Evolutionary conservation across 53 echinoderm and acorn worm species (phyloP).

Genomic region (Temnopleurus reevesii): DNA sequence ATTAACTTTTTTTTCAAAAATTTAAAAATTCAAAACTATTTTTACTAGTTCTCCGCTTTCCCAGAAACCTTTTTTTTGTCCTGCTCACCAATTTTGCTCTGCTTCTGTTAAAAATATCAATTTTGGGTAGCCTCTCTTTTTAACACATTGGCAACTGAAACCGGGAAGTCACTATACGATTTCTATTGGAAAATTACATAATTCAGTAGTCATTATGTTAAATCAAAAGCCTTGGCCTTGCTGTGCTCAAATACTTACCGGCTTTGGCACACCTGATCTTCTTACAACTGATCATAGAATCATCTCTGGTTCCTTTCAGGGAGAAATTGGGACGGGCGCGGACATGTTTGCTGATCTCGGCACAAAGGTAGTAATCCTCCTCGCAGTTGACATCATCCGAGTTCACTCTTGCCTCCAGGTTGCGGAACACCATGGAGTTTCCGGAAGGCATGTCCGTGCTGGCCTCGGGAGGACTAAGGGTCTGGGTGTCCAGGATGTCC

Average conservation of each 20-base stretch:
- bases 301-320: slow-evolving; percentile 64
- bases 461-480: slow-evolving; percentile 65
- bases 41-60: too few relatives aligned
- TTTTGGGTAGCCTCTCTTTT: background rate
- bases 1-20: too few relatives aligned
- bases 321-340: slow-evolving; percentile 66
- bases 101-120: background rate
- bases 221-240: background rate
- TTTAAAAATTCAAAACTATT: too few relatives aligned
- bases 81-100: too few relatives aligned
- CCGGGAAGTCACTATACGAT: background rate
- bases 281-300: slow-evolving; percentile 69
- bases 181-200: background rate
- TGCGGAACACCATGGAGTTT: slow-evolving; percentile 66
- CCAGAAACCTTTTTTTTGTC: too few relatives aligned
- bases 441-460: slow-evolving; percentile 66
- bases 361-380: slow-evolving; percentile 71
- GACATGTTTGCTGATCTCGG: slow-evolving; percentile 59
- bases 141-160: background rate
- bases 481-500: slow-evolving; percentile 65
- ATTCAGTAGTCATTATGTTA: too few relatives aligned
- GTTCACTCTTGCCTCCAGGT: slow-evolving; percentile 71
- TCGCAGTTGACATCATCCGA: slow-evolving; percentile 71
- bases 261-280: slow-evolving; percentile 74
- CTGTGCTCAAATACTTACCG: slow-evolving; percentile 58